phyloP scores from a whole-genome alignment of 2,888 invertebrate genomes.

The Heliconius hortense region DNA sequence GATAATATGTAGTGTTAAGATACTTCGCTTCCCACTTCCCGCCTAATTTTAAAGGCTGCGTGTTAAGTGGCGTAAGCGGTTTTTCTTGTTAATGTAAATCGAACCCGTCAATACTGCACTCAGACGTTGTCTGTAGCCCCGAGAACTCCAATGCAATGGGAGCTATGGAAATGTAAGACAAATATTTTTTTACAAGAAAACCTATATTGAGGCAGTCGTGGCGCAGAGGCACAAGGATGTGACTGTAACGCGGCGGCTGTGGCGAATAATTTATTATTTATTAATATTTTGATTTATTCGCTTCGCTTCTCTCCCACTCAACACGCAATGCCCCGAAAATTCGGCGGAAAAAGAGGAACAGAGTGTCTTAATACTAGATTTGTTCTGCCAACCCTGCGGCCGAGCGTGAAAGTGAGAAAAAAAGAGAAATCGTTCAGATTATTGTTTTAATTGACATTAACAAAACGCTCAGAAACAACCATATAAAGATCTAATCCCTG shows the following conservation, averaged over 20 bases:
- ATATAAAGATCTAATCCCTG: background rate
- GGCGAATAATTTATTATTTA: no score
- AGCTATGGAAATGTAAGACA: no score
- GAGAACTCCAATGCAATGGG: no score
- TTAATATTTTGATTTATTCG: background rate
- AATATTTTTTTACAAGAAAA: no score
- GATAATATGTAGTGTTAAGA: background rate
- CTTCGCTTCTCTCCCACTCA: no score
- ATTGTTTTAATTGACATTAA: background rate
- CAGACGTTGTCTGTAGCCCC: background rate
- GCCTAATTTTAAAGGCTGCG: background rate
- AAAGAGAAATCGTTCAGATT: no score
- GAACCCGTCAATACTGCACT: background rate
- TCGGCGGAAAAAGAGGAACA: no score
- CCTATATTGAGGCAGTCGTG: background rate
- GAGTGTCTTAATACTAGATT: no score
- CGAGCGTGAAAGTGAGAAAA: no score
- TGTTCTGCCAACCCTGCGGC: no score
- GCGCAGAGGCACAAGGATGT: background rate
- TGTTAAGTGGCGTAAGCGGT: background rate
- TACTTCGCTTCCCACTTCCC: background rate
- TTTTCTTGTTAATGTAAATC: background rate
- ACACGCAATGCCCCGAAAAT: no score
- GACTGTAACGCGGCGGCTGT: no score
- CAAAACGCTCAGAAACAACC: background rate